Conservation (phyloP, 2,888 invertebrate genomes). For the Meandrusa payeni region DNA sequence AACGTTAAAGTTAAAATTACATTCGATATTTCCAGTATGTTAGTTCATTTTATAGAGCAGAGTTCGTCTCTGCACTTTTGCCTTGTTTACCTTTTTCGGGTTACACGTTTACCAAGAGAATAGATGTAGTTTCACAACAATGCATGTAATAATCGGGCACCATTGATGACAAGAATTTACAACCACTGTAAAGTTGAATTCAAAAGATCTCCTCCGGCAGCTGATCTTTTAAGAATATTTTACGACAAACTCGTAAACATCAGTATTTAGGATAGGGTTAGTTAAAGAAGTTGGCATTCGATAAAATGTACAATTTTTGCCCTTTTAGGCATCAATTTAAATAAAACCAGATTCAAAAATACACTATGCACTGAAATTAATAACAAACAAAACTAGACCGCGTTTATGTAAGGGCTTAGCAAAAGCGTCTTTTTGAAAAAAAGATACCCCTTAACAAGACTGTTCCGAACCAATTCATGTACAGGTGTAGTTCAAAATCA, state of each 20-base stretch:
- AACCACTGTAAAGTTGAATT: slow-evolving; percentile 45
- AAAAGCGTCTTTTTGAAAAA: too few relatives aligned
- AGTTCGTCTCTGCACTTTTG: slow-evolving; percentile 32
- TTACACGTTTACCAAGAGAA: slow-evolving; percentile 34
- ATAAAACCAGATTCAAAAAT: too few relatives aligned
- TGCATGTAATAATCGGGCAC: slow-evolving; percentile 49
- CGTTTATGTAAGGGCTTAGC: too few relatives aligned
- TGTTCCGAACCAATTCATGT: too few relatives aligned
- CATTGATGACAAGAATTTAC: slow-evolving; percentile 46
- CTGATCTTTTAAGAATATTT: slow-evolving; percentile 1
- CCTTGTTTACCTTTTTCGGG: slow-evolving; percentile 37
- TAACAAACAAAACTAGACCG: too few relatives aligned
- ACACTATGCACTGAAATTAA: too few relatives aligned
- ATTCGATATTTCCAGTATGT: too few relatives aligned
- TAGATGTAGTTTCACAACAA: slow-evolving; percentile 43
- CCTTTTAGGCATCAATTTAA: too few relatives aligned
- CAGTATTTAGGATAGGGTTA: neutral
- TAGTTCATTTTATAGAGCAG: slow-evolving; percentile 6
- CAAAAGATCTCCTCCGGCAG: slow-evolving; percentile 21
- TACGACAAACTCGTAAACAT: neutral
- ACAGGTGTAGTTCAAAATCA: too few relatives aligned
- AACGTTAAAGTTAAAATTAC: too few relatives aligned
- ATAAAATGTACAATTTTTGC: too few relatives aligned
- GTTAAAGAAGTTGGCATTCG: neutral
- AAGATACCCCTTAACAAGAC: too few relatives aligned